Percentiles rank a stretch among this genome's conserved stretches.
phyloP scores from a whole-genome alignment of 2,888 invertebrate genomes.

The Netelia fuscicornis region DNA sequence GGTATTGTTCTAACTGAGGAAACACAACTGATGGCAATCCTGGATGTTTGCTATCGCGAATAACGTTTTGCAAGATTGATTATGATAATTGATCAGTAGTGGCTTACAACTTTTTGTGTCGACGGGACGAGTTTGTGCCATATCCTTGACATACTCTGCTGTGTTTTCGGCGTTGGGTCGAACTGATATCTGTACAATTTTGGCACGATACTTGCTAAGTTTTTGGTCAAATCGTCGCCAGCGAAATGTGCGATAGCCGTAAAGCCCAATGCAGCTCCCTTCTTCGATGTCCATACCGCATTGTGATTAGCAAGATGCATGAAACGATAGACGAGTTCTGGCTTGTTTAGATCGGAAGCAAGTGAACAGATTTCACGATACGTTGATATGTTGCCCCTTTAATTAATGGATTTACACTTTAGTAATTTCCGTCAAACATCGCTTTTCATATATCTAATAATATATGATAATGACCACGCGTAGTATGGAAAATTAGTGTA shows the following conservation, averaged over 20 bases:
- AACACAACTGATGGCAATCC: conserved; percentile 65
- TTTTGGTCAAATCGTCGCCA: conserved; percentile 92
- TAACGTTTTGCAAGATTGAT: conserved; percentile 23
- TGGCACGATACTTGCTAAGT: conserved; percentile 94
- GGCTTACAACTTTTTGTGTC: conserved; percentile 92
- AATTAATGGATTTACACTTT: background rate
- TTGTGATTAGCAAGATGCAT: conserved; percentile 98
- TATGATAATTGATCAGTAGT: conserved; percentile 63
- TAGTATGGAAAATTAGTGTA: too few relatives aligned
- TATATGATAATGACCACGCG: too few relatives aligned
- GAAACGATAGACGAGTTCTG: conserved; percentile 97
- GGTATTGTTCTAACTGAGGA: conserved; percentile 91
- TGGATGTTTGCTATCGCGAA: conserved; percentile 51
- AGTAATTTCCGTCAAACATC: background rate
- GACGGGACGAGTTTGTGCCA: conserved; percentile 96
- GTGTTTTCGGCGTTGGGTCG: conserved; percentile 96
- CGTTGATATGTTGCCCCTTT: conserved; percentile 94
- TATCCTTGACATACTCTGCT: conserved; percentile 96
- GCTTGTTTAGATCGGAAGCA: conserved; percentile 97
- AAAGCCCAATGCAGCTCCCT: conserved; percentile 97
- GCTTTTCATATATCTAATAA: too few relatives aligned
- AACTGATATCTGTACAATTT: conserved; percentile 95
- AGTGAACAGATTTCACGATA: conserved; percentile 97
- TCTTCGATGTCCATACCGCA: conserved; percentile 97
- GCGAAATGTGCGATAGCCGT: conserved; percentile 94